A percentile compares a stretch with the other conserved stretches of the same genome.
phyloP scores from a whole-genome alignment of 1,140 invertebrate genomes.

The Apis cerana region DNA sequence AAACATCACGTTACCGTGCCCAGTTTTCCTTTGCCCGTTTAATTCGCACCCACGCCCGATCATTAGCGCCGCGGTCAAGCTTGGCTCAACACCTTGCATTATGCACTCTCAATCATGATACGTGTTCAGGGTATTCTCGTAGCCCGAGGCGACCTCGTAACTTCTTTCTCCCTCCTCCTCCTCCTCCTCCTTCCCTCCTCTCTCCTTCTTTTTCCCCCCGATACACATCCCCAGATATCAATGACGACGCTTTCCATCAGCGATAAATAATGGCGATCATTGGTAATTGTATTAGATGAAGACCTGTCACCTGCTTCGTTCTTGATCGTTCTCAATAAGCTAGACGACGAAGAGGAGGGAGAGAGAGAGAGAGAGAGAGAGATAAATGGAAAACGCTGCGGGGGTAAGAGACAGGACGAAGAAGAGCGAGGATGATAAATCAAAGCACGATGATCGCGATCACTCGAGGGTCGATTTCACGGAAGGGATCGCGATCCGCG shows the following conservation, averaged over 20 bases:
- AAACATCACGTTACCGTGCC: conserved; percentile 36
- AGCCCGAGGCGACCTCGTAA: conserved; percentile 41
- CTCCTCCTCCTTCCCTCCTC: not conserved
- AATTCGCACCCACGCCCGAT: conserved; percentile 76
- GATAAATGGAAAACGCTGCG: not conserved
- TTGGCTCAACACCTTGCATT: conserved; percentile 77
- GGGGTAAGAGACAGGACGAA: conserved; percentile 19
- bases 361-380: not conserved
- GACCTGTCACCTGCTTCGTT: conserved; percentile 66
- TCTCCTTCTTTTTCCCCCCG: not conserved
- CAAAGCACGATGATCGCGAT: conserved; percentile 37
- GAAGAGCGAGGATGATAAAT: conserved; percentile 66
- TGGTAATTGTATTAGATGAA: conserved; percentile 79
- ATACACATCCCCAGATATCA: conserved; percentile 51
- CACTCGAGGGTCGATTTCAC: conserved; percentile 56
- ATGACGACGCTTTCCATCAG: conserved; percentile 62
- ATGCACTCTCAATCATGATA: conserved; percentile 76
- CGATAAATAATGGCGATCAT: conserved; percentile 75
- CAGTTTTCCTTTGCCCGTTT: conserved; percentile 59
- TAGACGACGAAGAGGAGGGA: not conserved
- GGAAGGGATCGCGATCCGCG: conserved; percentile 9
- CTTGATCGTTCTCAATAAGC: not conserved
- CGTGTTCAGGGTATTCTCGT: conserved; percentile 51
- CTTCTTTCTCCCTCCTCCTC: conserved; percentile 21
- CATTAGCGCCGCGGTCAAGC: conserved; percentile 72